Percentiles rank a stretch among this genome's conserved stretches.
phyloP scores from a whole-genome alignment of 2,113 vertebrate species.

The Ochotona curzoniae region DNA sequence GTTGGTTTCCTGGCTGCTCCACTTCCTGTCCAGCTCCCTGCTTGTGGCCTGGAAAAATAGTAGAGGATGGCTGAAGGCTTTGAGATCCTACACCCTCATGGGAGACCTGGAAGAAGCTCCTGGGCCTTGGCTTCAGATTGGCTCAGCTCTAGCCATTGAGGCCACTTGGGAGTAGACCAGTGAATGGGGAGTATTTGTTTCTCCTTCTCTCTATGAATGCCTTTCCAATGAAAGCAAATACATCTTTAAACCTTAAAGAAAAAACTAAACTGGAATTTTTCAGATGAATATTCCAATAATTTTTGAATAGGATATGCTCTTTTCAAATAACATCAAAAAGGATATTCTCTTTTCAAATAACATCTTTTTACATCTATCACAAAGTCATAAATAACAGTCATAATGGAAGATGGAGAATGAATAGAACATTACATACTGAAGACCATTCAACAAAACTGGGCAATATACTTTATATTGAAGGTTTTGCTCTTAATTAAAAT shows the following conservation, averaged over 20 bases:
- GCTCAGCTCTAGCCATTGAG: too few species aligned
- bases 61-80: too few species aligned
- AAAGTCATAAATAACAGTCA: background rate
- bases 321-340: background rate
- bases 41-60: too few species aligned
- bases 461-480: conserved; percentile 35
- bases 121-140: too few species aligned
- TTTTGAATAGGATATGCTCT: background rate
- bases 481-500: conserved; percentile 10
- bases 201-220: too few species aligned
- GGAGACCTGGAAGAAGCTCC: too few species aligned
- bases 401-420: background rate
- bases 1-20: too few species aligned
- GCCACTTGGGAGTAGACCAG: too few species aligned
- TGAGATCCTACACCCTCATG: too few species aligned
- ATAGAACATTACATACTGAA: background rate
- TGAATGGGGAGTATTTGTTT: too few species aligned
- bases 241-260: background rate
- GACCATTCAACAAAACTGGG: background rate
- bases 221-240: too few species aligned
- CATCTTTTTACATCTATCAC: conserved; percentile 7
- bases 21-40: too few species aligned
- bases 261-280: background rate
- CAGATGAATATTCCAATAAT: background rate
- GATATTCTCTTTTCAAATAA: background rate